Base-by-base conservation (phyloP, 2,888 invertebrate species). In the Lepidocyrtoides sp. region DNA sequence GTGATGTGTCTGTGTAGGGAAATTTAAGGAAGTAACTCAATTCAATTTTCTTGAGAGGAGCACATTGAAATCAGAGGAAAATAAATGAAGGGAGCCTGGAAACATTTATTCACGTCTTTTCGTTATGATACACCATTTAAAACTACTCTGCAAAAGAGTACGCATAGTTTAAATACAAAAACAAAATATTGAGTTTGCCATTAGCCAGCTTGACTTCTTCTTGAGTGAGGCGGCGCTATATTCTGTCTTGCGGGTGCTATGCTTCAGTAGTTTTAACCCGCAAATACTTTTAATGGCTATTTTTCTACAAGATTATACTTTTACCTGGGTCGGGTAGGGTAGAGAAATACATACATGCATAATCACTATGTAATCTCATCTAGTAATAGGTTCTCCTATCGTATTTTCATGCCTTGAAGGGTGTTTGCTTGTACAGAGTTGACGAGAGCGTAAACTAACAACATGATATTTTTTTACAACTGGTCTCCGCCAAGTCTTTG, bases 31-130 rank as follows among this genome's bases (percentile, higher is more conserved):
- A 17, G 54, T 57, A 57, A 32, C 79, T 79, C 79, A 79, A 79
- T 57, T 79, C 79, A 79, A 79, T 57, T 36, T 75, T 75, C 79
- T 54, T 57, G 79, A 57, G 81, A 81, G 48, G 81, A 54, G 66
- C 14, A 44, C 66, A 66, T 81, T 79, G 79, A 57, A 89, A 82
- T 81, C 89, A 89, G 26, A 66, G 54, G 81, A 89, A 89, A 89
- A 89, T 89, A 89, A 89, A 89, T 89, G 89, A 82, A 69, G 57
- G 54, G 72, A 82, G 72, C 82, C 81, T 60, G 44, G 51, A 72
- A 72, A 44, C 57, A 89, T 89, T 89, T 72, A 82, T 89, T 82
- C 60, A 48, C 54, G 84, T 84, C 72, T 36, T 7, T 7, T 63
- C 26, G 12, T 63, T 82, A 63, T 41, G 82, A 82, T 63, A 60